Base-by-base conservation (phyloP, 2,888 invertebrate species). In the Oasisia sp. region DNA sequence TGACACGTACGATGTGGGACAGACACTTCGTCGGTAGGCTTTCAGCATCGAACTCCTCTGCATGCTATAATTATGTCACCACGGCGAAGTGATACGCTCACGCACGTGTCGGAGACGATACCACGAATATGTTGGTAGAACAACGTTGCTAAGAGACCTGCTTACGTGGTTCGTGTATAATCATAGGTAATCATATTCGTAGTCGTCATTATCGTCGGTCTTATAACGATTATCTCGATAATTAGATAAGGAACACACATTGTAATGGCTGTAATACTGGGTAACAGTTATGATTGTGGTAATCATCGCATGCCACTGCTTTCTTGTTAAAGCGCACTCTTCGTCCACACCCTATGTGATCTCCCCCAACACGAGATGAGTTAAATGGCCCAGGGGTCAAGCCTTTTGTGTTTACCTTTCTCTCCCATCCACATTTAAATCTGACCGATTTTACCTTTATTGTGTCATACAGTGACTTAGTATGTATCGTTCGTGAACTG, bases 1-100 rank as follows among this genome's bases (percentile, higher is more conserved):
- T 95, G 4, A 94, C 94, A 5, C 91, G 91, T 45, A 93, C 92
- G 27, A 94, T 95, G 93, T 95, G 95, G 95, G 94, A 95, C 91
- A 92, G 94, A 58, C 95, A 94, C 19, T 95, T 95, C 93, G 90
- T 92, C 92, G 95, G 95, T 90, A 19, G 8, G 32, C 14, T 7
- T 32, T 32, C 32, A 27, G 32, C 8, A 90, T 32, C 90, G 90
- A 38, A 90, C 44, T 19, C 44, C 32, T 32, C 19, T 19, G 90
- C 44, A 32, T 32, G 90, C 7, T 74, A 27, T 74, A 19, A 74
- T 74, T 74, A 74, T 74, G 19, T 74, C 27, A 27, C 27, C 7
- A 74, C 27, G 27, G 19, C 27, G 19, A 74, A 74, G 7, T 74
- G 5, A 7, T 3, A 27, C 74, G 4, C 19, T 19, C 74, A 74